Percentiles rank a stretch among this genome's conserved stretches.
phyloP scores from a whole-genome alignment of 2,888 invertebrate species.

The Acleris emargana region DNA sequence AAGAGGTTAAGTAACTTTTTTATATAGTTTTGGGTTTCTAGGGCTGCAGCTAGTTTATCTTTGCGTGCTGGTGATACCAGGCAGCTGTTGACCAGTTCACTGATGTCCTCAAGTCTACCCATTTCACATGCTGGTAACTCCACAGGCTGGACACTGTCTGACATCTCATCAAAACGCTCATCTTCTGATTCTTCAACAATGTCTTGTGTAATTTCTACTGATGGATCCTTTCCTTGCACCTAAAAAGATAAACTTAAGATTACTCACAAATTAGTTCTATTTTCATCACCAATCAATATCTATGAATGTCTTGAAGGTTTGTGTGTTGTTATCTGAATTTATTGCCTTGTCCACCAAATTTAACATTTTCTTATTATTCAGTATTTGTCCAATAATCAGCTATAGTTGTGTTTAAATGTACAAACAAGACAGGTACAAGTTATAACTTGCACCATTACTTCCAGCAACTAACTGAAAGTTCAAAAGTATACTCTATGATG shows the following conservation, averaged over 20 bases:
- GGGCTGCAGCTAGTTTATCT: slow-evolving; percentile 96
- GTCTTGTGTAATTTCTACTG: slow-evolving; percentile 98
- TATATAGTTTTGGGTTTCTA: slow-evolving; percentile 98
- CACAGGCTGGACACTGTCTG: slow-evolving; percentile 96
- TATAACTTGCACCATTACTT: too few relatives aligned
- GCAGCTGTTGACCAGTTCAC: slow-evolving; percentile 94
- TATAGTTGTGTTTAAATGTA: too few relatives aligned
- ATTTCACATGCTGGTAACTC: slow-evolving; percentile 98
- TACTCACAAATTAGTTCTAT: too few relatives aligned
- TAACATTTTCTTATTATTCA: too few relatives aligned
- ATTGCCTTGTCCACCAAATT: too few relatives aligned
- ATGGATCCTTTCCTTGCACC: slow-evolving; percentile 99
- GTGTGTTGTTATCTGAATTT: too few relatives aligned
- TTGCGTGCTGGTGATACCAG: slow-evolving; percentile 94
- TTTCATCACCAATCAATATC: too few relatives aligned
- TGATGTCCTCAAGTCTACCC: slow-evolving; percentile 96
- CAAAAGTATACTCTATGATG: too few relatives aligned
- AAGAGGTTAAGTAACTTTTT: slow-evolving; percentile 97
- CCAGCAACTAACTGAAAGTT: too few relatives aligned
- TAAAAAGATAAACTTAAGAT: slow-evolving; percentile 56
- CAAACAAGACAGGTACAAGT: too few relatives aligned
- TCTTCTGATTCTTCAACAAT: slow-evolving; percentile 98
- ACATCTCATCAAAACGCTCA: slow-evolving; percentile 98
- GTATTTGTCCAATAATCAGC: too few relatives aligned
- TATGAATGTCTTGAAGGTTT: too few relatives aligned